phyloP scores from a whole-genome alignment of 30 jellyfish, hydroid and myxozoan species.

The Rhopilema esculentum region DNA sequence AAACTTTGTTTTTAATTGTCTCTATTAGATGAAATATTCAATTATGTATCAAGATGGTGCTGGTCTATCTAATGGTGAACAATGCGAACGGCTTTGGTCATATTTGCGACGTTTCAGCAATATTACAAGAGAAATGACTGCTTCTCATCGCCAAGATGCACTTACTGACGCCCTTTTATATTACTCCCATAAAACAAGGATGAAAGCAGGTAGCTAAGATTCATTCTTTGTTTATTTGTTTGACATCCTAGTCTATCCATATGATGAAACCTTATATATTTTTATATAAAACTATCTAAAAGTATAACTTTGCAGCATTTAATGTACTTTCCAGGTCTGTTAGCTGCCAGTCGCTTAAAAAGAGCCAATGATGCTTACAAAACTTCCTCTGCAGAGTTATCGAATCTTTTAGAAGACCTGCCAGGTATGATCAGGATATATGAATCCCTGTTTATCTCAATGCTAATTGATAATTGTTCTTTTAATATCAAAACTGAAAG shows the following conservation, averaged over 20 bases:
- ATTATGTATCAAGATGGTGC: conserved; percentile 29
- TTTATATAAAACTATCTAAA: neutral
- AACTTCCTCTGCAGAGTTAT: conserved; percentile 35
- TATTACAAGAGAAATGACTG: conserved; percentile 56
- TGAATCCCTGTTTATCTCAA: too few species aligned
- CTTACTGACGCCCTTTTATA: conserved; percentile 60
- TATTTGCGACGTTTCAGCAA: conserved; percentile 46
- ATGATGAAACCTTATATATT: neutral
- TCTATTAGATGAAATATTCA: conserved; percentile 33
- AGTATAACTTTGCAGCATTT: neutral
- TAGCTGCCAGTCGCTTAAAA: conserved; percentile 20
- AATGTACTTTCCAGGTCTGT: conserved; percentile 14
- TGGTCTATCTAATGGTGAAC: conserved; percentile 49
- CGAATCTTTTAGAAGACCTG: too few species aligned
- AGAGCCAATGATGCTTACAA: conserved; percentile 29
- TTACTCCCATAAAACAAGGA: conserved; percentile 4
- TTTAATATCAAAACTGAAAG: too few species aligned
- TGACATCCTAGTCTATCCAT: too few species aligned
- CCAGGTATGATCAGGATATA: too few species aligned
- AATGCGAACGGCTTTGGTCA: conserved; percentile 61
- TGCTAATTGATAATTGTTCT: too few species aligned
- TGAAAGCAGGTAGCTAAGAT: conserved; percentile 28
- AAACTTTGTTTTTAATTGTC: neutral
- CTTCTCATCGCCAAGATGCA: conserved; percentile 54
- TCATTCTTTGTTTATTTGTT: too few species aligned